Base-by-base conservation (phyloP, 2,888 invertebrate genomes). In the Drosophila fulvimacula region DNA sequence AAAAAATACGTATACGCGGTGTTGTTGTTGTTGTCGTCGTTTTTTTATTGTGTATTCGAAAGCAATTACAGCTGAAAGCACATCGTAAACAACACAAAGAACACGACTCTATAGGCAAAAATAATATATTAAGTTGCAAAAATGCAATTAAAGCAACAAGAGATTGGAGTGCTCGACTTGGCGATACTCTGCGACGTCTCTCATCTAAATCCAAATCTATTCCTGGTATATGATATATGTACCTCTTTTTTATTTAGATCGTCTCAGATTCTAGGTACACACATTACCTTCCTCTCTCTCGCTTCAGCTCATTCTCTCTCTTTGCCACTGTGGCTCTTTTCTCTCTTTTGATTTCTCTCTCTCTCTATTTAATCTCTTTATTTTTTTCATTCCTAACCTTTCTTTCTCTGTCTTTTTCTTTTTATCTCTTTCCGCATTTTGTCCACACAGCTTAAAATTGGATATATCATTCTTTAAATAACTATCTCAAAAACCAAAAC, bases 11-110 rank as follows among this genome's bases (percentile, higher is more conserved):
- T 30, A n/a, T 27, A 46, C n/a, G 27, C 27, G 10, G 3, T n/a
- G 46, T 11, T 46, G 27, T n/a, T 44, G 3, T 24, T 21, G 13
- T 21, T 42, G 5, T 13, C 15, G 11, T 15, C 24, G n/a, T 10
- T 46, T n/a, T n/a, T n/a, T n/a, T n/a, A n/a, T n/a, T n/a, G n/a
- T 41, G 17, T 36, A 59, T 70, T 62, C 49, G 42, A 52, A 57
- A 42, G 71, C 53, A 72, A 71, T 71, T 64, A 63, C 48, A 38
- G 17, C 41, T 38, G 32, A 53, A 38, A 71, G 42, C 48, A 24
- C 13, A 42, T 15, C 15, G 42, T 32, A 60, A 60, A 44, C 34
- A 53, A n/a, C 21, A 24, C 42, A 24, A 38, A 41, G 42, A 59
- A 53, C 38, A 39, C 32, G 27, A 32, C 32, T 19, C 2, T 19